These are phyloP conservation scores for Eriosoma lanigerum DNA, from an alignment of 1,140 invertebrate genomes.

Conservation along the genomic window DNA sequence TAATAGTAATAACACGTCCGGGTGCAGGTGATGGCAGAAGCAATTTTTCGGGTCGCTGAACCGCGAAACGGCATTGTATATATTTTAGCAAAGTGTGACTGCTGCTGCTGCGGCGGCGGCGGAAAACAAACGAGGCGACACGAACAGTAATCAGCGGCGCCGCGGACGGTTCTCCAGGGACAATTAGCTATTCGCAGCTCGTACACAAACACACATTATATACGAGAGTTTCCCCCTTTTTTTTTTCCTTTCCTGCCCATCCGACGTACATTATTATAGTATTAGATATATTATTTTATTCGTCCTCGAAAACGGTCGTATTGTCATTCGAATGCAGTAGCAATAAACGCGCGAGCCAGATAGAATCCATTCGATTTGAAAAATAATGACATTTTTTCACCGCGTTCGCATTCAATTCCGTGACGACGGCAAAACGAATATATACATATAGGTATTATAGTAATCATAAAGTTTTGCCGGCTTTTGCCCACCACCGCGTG, in stretches of 20 bases:
- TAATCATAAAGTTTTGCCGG: constrained; percentile 9
- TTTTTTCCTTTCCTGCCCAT: neutral
- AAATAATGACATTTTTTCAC: constrained; percentile 12
- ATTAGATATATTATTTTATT: neutral
- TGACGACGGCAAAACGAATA: neutral
- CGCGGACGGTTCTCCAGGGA: constrained; percentile 28
- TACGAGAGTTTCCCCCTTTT: neutral
- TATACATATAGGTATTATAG: neutral
- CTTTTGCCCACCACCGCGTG: neutral
- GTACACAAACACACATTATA: neutral
- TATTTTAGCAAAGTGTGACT: constrained; percentile 23
- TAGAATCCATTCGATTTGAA: constrained; percentile 21
- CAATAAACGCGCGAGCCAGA: neutral
- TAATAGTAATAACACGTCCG: constrained; percentile 30
- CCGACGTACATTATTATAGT: neutral
- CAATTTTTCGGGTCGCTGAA: constrained; percentile 51
- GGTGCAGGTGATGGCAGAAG: constrained; percentile 29
- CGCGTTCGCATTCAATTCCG: neutral
- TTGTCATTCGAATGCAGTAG: constrained; percentile 23
- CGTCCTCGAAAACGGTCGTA: constrained; percentile 18
- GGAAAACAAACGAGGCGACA: constrained; percentile 39
- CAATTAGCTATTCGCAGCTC: constrained; percentile 39
- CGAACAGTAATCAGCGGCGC: constrained; percentile 38
- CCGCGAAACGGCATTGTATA: constrained; percentile 48
- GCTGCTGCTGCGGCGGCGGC: neutral